Base-by-base conservation (phyloP, 2,797 vertebrate species). In the Ciconia nigra region DNA sequence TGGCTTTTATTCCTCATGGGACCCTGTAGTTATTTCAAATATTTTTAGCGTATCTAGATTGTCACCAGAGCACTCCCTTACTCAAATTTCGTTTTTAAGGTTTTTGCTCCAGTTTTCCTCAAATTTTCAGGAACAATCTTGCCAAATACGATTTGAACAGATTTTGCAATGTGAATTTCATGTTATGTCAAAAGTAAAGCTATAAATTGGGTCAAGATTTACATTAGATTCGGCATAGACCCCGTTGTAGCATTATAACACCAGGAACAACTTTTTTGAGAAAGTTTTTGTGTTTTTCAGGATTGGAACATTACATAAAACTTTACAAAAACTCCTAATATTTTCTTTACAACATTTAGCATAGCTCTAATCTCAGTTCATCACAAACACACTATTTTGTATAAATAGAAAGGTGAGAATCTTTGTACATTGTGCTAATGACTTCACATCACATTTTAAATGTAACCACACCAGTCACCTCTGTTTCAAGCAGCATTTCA, bases 151-250 rank as follows among this genome's bases (percentile, higher is more conserved):
- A 83, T 87, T 90, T 83, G 84, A 96, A 85, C 71, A 87, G 74
- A 91, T 93, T 97, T 91, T 85, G 13, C 78, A 91, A 51, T 73
- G 44, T 54, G 35, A 89, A 80, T 93, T 87, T 74, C 70, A 62
- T 76, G 21, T 82, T 72, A 84, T 72, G 24, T 89, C 67, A 95
- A 65, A 89, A 87, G 29, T 54, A 91, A 95, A 80, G 59, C 35
- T 94, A 70, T 66, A 80, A 95, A 91, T 41, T 87, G 59, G 71
- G 66, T 87, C 84, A 77, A 95, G 79, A 87, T 94, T 94, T 95
- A 83, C 67, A 77, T 96, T 66, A 85, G 71, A 92, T 70, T 86
- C 84, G 82, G 55, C 55, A 89, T 65, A 93, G 81, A 92, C 29
- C 62, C 73, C 76, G 49, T 31, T 0, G 0, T 76, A 85, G 19